These are phyloP conservation scores for Chaetophractus vellerosus DNA, from an alignment of 2,797 vertebrate genomes.

Conservation along the genomic window DNA sequence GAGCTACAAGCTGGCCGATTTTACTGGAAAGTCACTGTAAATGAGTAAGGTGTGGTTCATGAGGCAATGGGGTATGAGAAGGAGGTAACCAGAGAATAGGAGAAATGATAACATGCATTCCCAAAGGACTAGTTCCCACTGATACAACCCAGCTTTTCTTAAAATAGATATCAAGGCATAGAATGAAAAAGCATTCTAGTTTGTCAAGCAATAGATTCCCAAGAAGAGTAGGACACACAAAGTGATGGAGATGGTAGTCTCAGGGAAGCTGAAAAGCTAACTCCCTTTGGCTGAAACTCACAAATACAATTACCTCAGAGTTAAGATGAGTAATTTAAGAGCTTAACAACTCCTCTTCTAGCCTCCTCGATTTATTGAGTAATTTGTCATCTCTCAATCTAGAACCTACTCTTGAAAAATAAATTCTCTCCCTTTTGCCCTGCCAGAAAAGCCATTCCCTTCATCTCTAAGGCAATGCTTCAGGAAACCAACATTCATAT, in stretches of 20 bases:
- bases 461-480: slow-evolving; percentile 59
- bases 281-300: not conserved
- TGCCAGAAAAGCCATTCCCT: rapidly evolving
- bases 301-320: not conserved
- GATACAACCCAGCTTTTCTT: not conserved
- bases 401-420: slow-evolving; percentile 12
- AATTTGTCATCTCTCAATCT: not conserved
- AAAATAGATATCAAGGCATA: not conserved
- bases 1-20: not conserved
- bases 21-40: not conserved
- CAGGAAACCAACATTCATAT: slow-evolving; percentile 25
- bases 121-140: not conserved
- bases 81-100: not conserved
- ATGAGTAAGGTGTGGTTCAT: not conserved
- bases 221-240: not conserved
- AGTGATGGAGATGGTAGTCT: not conserved
- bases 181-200: not conserved
- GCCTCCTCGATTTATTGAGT: not conserved
- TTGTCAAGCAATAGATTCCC: not conserved
- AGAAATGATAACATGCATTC: not conserved
- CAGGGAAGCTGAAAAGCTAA: not conserved
- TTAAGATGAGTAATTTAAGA: not conserved
- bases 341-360: not conserved
- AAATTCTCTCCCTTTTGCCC: not conserved
- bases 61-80: not conserved